phyloP scores from a whole-genome alignment of 2,888 invertebrate genomes.

The Polia nebulosa region DNA sequence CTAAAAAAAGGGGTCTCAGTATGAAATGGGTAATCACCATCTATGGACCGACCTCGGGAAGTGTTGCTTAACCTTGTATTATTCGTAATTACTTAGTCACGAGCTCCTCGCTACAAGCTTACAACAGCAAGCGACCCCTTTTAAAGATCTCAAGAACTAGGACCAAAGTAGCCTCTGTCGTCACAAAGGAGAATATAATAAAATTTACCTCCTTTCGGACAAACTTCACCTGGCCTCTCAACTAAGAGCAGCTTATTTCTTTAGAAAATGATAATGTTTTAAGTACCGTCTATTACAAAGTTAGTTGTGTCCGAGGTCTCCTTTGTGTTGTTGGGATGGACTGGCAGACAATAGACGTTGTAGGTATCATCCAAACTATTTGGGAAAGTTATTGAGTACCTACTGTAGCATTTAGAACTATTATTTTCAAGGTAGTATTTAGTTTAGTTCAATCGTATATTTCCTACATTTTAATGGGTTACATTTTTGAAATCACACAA shows the following conservation, averaged over 20 bases:
- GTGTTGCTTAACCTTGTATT: neutral
- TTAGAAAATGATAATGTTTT: conserved; percentile 24
- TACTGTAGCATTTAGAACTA: neutral
- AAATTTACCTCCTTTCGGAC: neutral
- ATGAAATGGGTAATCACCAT: no score
- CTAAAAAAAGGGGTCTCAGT: no score
- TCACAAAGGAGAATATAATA: conserved; percentile 1
- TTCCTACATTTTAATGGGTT: no score
- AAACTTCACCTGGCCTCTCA: conserved; percentile 5
- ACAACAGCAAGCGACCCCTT: neutral
- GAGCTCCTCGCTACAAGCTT: neutral
- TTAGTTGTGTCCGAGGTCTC: conserved; percentile 16
- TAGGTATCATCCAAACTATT: neutral
- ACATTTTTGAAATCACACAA: no score
- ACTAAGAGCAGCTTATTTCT: conserved; percentile 12
- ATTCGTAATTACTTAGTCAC: neutral
- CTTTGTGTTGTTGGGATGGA: conserved; percentile 25
- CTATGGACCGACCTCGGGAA: no score
- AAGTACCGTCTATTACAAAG: conserved; percentile 13
- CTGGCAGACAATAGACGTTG: conserved; percentile 32
- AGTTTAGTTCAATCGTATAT: neutral
- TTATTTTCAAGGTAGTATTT: conserved; percentile 1
- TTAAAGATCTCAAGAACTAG: neutral
- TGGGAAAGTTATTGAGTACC: neutral
- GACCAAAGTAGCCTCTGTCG: neutral